Base-by-base conservation (phyloP, 1,140 invertebrate genomes). In the Papilio machaon region DNA sequence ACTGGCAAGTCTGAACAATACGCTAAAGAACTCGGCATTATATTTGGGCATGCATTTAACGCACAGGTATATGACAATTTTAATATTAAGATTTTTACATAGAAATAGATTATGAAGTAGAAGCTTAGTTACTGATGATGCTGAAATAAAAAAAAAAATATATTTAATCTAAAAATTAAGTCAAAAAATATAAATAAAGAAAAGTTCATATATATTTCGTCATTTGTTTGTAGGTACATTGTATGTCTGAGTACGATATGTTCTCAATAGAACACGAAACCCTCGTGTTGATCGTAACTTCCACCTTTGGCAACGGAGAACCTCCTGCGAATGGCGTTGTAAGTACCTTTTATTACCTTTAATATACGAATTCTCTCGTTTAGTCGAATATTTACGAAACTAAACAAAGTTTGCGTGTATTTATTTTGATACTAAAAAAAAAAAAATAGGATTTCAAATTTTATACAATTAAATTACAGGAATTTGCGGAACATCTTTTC, bases 301-400 rank as follows among this genome's bases (percentile, higher is more conserved):
- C 98, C n/a, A 99, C 99, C 6, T 99, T 99, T 92, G 99, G 99
- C 64, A 99, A 99, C 92, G 99, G 99, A 0, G 98, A 99, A 95
- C 98, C 99, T n/a, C 99, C 99, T 8, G 98, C 99, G 95, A 99
- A 99, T 92, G 99, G 98, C 85, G 97, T 98, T 96, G 96, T 94
- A 82, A 85, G 86, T 86, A 81, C 67, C 82, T 75, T 46, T 77
- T 81, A 67, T 46, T 58, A 47, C 35, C n/a, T 79, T 43, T 60
- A 46, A 79, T 79, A 38, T 67, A 35, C 23, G 46, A 43, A 74
- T 74, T 74, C 73, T 74, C 73, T 19, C 17, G 23, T 70, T 7
- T 30, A 35, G 64, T 46, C 38, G 73, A 73, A 38, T 47, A 73
- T 73, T 35, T 4, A 7, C 23, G 23, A 70, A 30, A 80, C 76